Conservation (phyloP, 2,113 vertebrate genomes). For the Cavia porcellus region DNA sequence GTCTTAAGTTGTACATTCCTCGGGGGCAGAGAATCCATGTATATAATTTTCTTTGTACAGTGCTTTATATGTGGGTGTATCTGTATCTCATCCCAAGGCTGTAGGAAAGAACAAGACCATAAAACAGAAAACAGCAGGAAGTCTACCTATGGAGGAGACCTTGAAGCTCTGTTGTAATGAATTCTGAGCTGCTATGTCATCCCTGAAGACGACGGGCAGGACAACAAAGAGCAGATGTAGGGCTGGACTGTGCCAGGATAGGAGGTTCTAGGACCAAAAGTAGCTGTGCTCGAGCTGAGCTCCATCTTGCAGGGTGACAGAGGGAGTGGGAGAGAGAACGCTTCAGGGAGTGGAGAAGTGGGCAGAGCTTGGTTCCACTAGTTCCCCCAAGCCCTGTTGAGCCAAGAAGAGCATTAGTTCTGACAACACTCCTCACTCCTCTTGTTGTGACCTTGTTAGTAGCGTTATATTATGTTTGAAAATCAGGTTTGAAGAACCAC, state of each 20-base stretch:
- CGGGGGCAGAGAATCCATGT: conserved; percentile 32
- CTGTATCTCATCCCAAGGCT: not conserved
- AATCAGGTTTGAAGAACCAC: conserved; percentile 16
- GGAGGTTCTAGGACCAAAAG: not conserved
- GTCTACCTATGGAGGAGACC: not conserved
- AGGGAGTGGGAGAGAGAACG: not conserved
- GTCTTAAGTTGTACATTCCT: conserved; percentile 34
- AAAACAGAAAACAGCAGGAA: conserved; percentile 39
- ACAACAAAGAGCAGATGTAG: not conserved
- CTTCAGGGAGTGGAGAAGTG: not conserved
- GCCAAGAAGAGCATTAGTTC: conserved; percentile 14
- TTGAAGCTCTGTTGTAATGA: not conserved
- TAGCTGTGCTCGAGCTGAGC: not conserved
- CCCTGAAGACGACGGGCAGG: not conserved
- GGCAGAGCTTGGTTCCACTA: conserved; percentile 11
- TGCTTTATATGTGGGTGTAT: conserved; percentile 16
- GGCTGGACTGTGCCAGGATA: not conserved
- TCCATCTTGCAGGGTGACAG: not conserved
- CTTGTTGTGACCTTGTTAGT: conserved; percentile 16
- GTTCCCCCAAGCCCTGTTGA: not conserved
- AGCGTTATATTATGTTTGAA: conserved; percentile 51
- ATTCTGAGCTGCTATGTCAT: conserved; percentile 5
- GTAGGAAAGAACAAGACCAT: not conserved
- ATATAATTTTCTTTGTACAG: conserved; percentile 51
- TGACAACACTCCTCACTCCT: not conserved